These are phyloP conservation scores for Zophobas atratus DNA, from an alignment of 1,140 invertebrate species.

Conservation along the genomic window DNA sequence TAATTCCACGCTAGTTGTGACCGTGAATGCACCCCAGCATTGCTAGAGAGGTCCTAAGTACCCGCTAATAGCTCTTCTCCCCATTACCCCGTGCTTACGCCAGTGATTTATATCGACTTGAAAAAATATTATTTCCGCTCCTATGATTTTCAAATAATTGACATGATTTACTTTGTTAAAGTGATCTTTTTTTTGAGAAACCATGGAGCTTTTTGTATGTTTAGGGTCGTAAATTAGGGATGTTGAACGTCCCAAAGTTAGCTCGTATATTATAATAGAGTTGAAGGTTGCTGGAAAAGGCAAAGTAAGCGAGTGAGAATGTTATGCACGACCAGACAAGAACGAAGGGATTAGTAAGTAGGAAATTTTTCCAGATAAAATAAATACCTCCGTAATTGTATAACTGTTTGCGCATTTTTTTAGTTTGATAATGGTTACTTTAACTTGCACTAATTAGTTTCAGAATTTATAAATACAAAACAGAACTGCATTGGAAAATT, in stretches of 20 bases:
- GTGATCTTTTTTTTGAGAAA: constrained; percentile 34
- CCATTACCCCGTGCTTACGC: constrained; percentile 54
- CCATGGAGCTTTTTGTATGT: constrained; percentile 11
- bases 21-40: constrained; percentile 51
- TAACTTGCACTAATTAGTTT: too few relatives aligned
- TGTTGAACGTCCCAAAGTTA: background rate
- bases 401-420: too few relatives aligned
- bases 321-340: background rate
- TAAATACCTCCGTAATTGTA: too few relatives aligned
- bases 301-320: background rate
- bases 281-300: background rate
- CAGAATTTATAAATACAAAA: too few relatives aligned
- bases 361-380: too few relatives aligned
- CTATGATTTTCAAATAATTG: constrained; percentile 53
- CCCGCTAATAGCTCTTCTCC: constrained; percentile 64
- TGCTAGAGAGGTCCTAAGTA: constrained; percentile 60
- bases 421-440: too few relatives aligned
- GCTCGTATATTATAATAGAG: constrained; percentile 8
- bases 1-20: constrained; percentile 63
- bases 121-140: constrained; percentile 61
- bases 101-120: constrained; percentile 60
- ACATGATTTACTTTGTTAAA: constrained; percentile 43
- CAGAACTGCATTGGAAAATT: too few relatives aligned
- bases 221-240: constrained; percentile 45
- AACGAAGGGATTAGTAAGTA: too few relatives aligned